Evolutionary conservation across 2,888 invertebrate genomes (phyloP).

Genomic region (Cephus nigrinus): DNA sequence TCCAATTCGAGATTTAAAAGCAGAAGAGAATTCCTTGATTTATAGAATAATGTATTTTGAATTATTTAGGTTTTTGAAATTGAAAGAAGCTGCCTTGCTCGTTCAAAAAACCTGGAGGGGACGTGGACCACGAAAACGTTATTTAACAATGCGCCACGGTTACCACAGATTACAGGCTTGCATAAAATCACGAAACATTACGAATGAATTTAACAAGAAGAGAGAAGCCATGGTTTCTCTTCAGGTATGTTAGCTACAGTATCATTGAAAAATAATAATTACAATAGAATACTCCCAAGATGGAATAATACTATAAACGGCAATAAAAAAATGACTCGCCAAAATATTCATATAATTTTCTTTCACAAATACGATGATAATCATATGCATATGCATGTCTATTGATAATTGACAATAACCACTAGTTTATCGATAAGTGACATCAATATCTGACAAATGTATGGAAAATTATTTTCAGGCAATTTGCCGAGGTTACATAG

Average conservation of each 20-base stretch:
- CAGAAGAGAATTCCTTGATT: not conserved
- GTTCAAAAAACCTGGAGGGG: slow-evolving; percentile 89
- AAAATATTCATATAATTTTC: not conserved
- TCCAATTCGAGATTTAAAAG: not conserved
- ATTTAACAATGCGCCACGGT: slow-evolving; percentile 78
- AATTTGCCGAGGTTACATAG: slow-evolving; percentile 79
- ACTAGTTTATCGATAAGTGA: not conserved
- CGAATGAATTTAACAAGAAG: slow-evolving; percentile 77
- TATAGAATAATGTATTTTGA: not conserved
- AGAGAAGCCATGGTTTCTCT: slow-evolving; percentile 77
- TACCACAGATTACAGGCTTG: slow-evolving; percentile 88
- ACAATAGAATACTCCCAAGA: not conserved
- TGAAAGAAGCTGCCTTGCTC: slow-evolving; percentile 79
- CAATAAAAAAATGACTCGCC: not conserved
- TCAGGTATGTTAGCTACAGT: slow-evolving; percentile 66
- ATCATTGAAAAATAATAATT: not conserved
- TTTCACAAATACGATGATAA: not conserved
- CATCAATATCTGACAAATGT: slow-evolving; percentile 40
- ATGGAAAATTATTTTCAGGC: slow-evolving; percentile 63
- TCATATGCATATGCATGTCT: not conserved
- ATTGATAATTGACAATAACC: not conserved
- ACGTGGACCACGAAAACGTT: slow-evolving; percentile 78
- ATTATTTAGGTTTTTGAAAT: slow-evolving; percentile 70
- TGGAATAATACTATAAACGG: too few species aligned
- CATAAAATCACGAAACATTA: slow-evolving; percentile 80